Evolutionary conservation across 64 coral and sea anemone genomes (phyloP), one percentile per base, ranked within the genome.

Genomic region (Catalaphyllia jardinei): DNA sequence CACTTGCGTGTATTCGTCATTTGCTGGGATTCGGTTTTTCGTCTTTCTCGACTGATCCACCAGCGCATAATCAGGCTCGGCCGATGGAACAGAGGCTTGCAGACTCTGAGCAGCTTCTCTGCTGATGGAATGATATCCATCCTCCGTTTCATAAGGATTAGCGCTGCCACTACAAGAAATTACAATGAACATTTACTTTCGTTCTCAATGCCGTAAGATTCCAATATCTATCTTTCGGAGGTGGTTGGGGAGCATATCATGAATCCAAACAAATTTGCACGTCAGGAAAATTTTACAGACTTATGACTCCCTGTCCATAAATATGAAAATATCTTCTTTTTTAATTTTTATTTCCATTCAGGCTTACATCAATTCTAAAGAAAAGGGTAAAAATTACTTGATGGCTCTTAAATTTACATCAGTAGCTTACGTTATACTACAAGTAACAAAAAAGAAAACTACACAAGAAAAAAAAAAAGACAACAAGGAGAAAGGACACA

Each of bases 1-100:
- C 25, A 80, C 78, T 11, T 80, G 27, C 6, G 78, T 55, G 62
- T 80, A 80, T 57, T 61, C 78, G 55, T 80, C 78, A 62, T 27
- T 19, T 29, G 29, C 27, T 80, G 52, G 78, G 35, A 14, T 4
- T 19, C 57, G 61, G 78, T 80, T 80, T 5, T 31, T 80, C 28
- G 35, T 80, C 54, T 62, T 62, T 62, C 46, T 38, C 3, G 78
- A 62, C 27, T 16, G 25, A 54, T 80, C 55, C 25, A 80, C 78
- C 30, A 62, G 24, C 13, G 78, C 78, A 62, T 80, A 80, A 33
- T 54, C 35, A 19, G 51, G 20, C 25, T 80, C 78, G 13, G 78
- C 28, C 52, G 31, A 27, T 9, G 57, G 52, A 16, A 2, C 78
- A 4, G n/a, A 19, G n/a, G 52, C 78, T 29, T 80, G 78, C 54